phyloP scores from a whole-genome alignment of 2,888 invertebrate genomes.

The Stomorhina lunata region DNA sequence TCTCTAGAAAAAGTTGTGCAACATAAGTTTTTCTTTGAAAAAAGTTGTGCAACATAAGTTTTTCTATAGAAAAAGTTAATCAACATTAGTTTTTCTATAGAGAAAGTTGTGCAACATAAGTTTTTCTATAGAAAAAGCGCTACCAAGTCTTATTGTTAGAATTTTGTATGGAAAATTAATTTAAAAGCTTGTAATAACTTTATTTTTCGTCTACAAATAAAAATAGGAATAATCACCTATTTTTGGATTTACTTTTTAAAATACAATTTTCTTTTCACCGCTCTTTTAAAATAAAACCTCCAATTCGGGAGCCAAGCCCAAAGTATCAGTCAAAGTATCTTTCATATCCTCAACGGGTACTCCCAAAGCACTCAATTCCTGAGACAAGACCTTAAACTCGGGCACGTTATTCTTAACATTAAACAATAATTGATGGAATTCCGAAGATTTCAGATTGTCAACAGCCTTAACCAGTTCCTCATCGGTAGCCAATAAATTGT shows the following conservation, averaged over 20 bases:
- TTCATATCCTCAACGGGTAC: slow-evolving; percentile 68
- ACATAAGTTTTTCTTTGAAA: too few species aligned
- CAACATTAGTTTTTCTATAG: too few species aligned
- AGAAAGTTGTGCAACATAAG: too few species aligned
- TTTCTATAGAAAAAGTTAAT: too few species aligned
- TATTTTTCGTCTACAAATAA: too few species aligned
- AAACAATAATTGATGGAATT: slow-evolving; percentile 67
- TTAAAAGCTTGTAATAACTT: too few species aligned
- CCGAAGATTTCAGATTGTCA: slow-evolving; percentile 68
- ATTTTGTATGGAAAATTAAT: too few species aligned
- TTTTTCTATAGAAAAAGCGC: too few species aligned
- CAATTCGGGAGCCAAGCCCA: slow-evolving; percentile 69
- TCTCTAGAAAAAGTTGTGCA: too few species aligned
- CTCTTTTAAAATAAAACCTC: slow-evolving; percentile 59
- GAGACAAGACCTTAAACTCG: slow-evolving; percentile 15
- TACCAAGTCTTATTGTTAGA: too few species aligned
- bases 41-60: too few species aligned
- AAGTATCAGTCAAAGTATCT: slow-evolving; percentile 65
- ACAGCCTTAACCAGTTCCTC: slow-evolving; percentile 68
- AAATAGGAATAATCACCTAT: background rate
- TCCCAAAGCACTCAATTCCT: slow-evolving; percentile 60
- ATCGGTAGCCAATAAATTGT: slow-evolving; percentile 65
- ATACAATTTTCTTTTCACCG: background rate
- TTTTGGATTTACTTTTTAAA: background rate
- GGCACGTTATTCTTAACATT: slow-evolving; percentile 52